Base-by-base conservation (phyloP, 2,113 vertebrate species). In the Odobenus rosmarus region DNA sequence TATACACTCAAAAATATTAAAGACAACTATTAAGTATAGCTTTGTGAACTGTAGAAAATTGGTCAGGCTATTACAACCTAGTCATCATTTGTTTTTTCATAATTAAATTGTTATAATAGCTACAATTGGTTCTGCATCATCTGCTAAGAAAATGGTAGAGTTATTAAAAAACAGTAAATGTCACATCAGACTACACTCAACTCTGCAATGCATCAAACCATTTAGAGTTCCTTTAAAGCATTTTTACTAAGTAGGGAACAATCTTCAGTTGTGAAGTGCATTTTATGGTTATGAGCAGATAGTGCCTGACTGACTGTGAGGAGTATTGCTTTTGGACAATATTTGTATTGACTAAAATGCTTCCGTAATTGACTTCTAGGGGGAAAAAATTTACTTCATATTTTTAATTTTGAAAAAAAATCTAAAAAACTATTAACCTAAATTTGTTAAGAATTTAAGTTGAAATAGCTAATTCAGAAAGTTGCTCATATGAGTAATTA, bases 81-180 rank as follows among this genome's bases (percentile, higher is more conserved):
- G 49, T 97, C 2, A 92, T 97, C 7, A 85, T 97, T 98, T 98
- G 12, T 96, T 98, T 98, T 77, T 98, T 97, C 84, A 72, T 98
- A 96, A 97, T 98, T 98, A 97, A 98, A 97, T 97, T 98, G 83
- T 81, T 97, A 36, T 97, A 96, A 84, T 97, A 98, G 86, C 80
- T 96, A 28, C 93, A 96, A 96, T 77, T 97, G 8, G 79, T 98
- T 98, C 96, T 98, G 83, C 87, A 96, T 98, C 93, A 96, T 96
- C 90, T 98, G 85, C 86, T 98, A 95, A 95, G 96, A 96, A 98
- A 99, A 97, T 96, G 79, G n/a, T 88, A n/a, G 67, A 57, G 49
- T 98, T 98, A 96, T 98, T 98, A 97, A 98, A 98, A 98, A 97
- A 1, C 71, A 93, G 82, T 97, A 97, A 98, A 97, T 97, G 1